Evolutionary conservation across 2,797 vertebrate species (phyloP), one percentile per base, ranked within the genome.

Genomic region (Aselliscus stoliczkanus): DNA sequence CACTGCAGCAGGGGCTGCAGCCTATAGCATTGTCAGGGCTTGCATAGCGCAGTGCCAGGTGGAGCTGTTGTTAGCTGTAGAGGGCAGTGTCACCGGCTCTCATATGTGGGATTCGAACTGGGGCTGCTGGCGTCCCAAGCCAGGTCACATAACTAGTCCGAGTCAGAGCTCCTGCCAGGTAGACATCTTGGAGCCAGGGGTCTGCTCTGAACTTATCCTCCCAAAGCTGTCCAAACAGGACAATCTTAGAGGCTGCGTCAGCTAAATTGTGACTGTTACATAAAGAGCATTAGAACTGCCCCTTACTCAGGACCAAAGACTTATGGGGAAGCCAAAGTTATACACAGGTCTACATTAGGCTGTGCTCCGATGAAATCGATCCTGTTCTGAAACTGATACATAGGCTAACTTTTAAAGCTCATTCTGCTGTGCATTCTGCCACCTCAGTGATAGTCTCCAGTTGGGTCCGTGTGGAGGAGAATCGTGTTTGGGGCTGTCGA

Each of bases 261-360:
- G 54, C 25, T 70, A 42, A 75, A 3, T 93, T 42, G 80, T 50
- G 64, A 50, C 37, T 14, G 58, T 52, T 31, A 14, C 62, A 39
- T n/a, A 42, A 88, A 69, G 77, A 92, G 4, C 21, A 39, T 29
- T 52, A 20, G 21, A 44, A 56, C 54, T 37, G 62, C 50, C 44
- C 81, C 56, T 91, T 42, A 79, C 86, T 72, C 4, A 88, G 82
- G 64, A 90, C 50, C 70, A 56, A 79, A 73, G 89, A 79, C 72
- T 90, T 88, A 69, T 1, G 93, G 64, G 83, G 64, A 90, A 97
- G 81, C 34, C 70, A 88, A 31, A 79, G 73, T 83, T 37, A 67
- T 17, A 82, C 67, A 81, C 21, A 44, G 42, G 60, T 72, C n/a
- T 77, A 0, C 72, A 7, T 31, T 64, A 60, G 72, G n/a, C 37